Evolutionary conservation across 1,140 invertebrate species (phyloP).

Genomic region (Pissodes strobi): DNA sequence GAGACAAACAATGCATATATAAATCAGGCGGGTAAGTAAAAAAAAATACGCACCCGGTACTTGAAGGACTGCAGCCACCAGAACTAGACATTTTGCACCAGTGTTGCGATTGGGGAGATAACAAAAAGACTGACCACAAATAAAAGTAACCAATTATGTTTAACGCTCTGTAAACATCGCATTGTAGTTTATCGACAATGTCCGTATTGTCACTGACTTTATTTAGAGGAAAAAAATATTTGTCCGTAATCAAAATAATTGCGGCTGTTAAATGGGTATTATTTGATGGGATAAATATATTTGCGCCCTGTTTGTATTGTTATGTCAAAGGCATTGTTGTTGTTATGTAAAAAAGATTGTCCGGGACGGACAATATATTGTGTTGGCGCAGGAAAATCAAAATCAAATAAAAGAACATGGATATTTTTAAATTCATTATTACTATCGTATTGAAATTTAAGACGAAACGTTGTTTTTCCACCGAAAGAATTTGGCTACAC

Average conservation of each 20-base stretch:
- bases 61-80: background rate
- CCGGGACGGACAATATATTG: conserved; percentile 10
- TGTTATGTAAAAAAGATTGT: conserved; percentile 30
- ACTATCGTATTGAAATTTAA: too few relatives aligned
- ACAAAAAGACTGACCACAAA: conserved; percentile 38
- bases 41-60: background rate
- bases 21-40: too few relatives aligned
- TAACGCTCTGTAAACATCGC: conserved; percentile 52
- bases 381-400: too few relatives aligned
- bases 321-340: conserved; percentile 23
- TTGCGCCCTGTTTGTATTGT: conserved; percentile 30
- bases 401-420: too few relatives aligned
- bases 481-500: too few relatives aligned
- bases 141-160: conserved; percentile 38
- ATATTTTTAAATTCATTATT: too few relatives aligned
- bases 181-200: conserved; percentile 50
- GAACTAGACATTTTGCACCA: background rate
- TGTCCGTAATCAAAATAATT: conserved; percentile 38
- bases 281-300: conserved; percentile 27
- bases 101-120: background rate
- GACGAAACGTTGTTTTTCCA: too few relatives aligned
- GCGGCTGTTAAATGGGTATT: conserved; percentile 22
- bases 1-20: too few relatives aligned
- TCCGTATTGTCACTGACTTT: conserved; percentile 44
- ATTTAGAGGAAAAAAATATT: conserved; percentile 42